phyloP scores from a whole-genome alignment of 2,113 vertebrate species.

The Perognathus longimembris region DNA sequence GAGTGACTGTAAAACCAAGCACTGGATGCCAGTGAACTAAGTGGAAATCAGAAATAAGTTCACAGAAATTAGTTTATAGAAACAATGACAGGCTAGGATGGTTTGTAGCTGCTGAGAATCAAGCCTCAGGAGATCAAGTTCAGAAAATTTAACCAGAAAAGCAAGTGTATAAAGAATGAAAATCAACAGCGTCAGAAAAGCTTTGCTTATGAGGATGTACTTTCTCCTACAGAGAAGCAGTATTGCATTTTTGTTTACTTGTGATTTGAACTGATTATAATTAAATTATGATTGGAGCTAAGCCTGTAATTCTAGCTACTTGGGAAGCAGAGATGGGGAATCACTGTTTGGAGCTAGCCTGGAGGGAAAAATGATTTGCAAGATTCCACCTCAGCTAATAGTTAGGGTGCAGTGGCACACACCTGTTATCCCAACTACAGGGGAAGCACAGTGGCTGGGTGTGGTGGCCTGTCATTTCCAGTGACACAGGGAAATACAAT shows the following conservation, averaged over 20 bases:
- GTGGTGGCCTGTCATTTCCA: too few relatives aligned
- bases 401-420: too few relatives aligned
- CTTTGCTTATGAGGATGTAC: not conserved
- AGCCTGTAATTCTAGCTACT: too few relatives aligned
- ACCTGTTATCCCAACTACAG: too few relatives aligned
- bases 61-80: not conserved
- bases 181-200: not conserved
- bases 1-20: not conserved
- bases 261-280: not conserved
- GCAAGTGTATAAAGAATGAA: not conserved
- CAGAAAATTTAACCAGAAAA: slow-evolving; percentile 37
- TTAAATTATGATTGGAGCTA: too few relatives aligned
- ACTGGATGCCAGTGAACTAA: not conserved
- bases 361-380: too few relatives aligned
- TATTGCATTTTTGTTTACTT: not conserved
- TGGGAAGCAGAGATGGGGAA: too few relatives aligned
- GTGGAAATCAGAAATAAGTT: not conserved
- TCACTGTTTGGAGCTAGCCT: too few relatives aligned
- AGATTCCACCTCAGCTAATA: too few relatives aligned
- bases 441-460: too few relatives aligned
- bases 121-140: slow-evolving; percentile 1
- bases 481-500: too few relatives aligned
- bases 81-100: not conserved
- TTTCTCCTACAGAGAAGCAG: slow-evolving; percentile 10
- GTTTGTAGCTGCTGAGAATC: not conserved